phyloP scores from a whole-genome alignment of 2,797 vertebrate species.

The Crocodylus rhombifer region DNA sequence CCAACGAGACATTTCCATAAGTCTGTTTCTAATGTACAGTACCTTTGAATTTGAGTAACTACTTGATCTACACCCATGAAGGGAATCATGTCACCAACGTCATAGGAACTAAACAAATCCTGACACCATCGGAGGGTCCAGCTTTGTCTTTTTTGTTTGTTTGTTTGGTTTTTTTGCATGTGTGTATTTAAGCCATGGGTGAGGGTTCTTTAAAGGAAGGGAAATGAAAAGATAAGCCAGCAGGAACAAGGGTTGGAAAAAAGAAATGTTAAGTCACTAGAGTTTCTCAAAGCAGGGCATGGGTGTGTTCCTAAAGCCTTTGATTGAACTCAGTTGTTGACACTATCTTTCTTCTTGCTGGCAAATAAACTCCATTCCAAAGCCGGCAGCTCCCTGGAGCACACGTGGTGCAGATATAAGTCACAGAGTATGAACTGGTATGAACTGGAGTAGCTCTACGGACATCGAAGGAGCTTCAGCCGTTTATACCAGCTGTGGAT shows the following conservation, averaged over 20 bases:
- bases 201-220: background rate
- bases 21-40: background rate
- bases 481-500: background rate
- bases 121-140: accelerated
- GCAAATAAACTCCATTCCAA: background rate
- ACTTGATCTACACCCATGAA: background rate
- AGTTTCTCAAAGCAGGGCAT: background rate
- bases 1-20: background rate
- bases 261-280: background rate
- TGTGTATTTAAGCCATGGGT: accelerated
- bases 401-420: background rate
- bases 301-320: background rate
- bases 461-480: background rate
- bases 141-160: background rate
- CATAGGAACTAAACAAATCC: background rate
- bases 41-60: background rate
- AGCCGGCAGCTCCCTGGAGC: background rate
- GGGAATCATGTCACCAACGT: background rate
- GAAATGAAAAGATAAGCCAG: background rate
- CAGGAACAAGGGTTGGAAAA: background rate
- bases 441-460: background rate
- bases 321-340: background rate
- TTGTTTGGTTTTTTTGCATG: background rate
- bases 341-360: background rate
- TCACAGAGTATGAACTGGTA: background rate